These are phyloP conservation scores for Chloropsis hardwickii DNA, from an alignment of 2,113 vertebrate species.

Conservation along the genomic window DNA sequence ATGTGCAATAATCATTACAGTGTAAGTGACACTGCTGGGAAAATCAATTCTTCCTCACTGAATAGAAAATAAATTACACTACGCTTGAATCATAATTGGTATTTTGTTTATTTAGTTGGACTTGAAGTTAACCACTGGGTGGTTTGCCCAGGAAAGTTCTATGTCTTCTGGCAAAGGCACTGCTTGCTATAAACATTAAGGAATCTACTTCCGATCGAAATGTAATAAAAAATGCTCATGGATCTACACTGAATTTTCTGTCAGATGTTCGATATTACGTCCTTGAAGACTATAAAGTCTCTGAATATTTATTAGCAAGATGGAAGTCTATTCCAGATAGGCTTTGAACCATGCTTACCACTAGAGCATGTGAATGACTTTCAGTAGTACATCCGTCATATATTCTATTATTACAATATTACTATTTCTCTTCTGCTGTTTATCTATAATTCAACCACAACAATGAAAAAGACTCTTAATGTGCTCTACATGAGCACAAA, in stretches of 20 bases:
- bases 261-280: conserved; percentile 3
- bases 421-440: conserved; percentile 12
- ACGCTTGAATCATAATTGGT: conserved; percentile 41
- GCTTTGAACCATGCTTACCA: background rate
- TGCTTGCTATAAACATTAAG: background rate
- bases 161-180: background rate
- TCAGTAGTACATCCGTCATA: background rate
- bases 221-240: conserved; percentile 52
- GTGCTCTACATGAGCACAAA: background rate
- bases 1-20: conserved; percentile 54
- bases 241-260: conserved; percentile 38
- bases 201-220: background rate
- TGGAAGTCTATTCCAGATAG: background rate
- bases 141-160: background rate
- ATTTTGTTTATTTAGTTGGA: conserved; percentile 47
- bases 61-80: conserved; percentile 46
- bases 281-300: conserved; percentile 25
- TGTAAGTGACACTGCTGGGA: conserved; percentile 54
- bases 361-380: background rate
- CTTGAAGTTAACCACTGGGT: conserved; percentile 5
- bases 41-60: conserved; percentile 63
- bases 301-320: conserved; percentile 39
- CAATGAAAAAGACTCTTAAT: background rate
- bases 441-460: conserved; percentile 22
- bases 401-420: conserved; percentile 10